phyloP scores from a whole-genome alignment of 2,113 vertebrate species.

The Diglossa brunneiventris region DNA sequence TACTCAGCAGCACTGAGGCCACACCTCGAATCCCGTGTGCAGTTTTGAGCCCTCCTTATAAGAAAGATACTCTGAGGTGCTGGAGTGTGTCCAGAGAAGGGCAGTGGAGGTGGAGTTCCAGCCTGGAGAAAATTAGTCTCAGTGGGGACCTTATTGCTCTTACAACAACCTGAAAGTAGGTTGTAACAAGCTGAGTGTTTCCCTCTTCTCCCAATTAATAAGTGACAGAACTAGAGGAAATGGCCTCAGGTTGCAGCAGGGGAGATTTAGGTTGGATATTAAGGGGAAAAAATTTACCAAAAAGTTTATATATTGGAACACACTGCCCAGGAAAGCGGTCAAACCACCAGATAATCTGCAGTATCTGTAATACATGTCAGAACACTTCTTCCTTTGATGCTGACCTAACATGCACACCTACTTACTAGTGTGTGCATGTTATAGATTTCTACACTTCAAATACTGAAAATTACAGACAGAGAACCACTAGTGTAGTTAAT shows the following conservation, averaged over 20 bases:
- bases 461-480: slow-evolving; percentile 4
- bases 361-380: neutral
- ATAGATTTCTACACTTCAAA: neutral
- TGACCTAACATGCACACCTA: neutral
- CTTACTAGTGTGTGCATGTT: no score
- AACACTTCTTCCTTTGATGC: neutral
- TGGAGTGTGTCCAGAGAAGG: neutral
- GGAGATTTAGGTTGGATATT: neutral
- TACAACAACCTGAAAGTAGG: neutral
- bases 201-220: neutral
- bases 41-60: no score
- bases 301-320: neutral
- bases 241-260: neutral
- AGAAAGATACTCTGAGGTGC: neutral
- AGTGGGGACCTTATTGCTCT: neutral
- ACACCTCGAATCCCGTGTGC: accelerated
- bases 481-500: neutral
- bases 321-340: neutral
- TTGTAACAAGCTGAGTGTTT: neutral
- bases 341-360: neutral
- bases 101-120: neutral
- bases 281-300: neutral
- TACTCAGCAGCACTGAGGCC: neutral
- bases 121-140: neutral
- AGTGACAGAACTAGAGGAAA: neutral